Conservation (phyloP, 2,888 invertebrate genomes). For the Drosophila neoperkinsi region DNA sequence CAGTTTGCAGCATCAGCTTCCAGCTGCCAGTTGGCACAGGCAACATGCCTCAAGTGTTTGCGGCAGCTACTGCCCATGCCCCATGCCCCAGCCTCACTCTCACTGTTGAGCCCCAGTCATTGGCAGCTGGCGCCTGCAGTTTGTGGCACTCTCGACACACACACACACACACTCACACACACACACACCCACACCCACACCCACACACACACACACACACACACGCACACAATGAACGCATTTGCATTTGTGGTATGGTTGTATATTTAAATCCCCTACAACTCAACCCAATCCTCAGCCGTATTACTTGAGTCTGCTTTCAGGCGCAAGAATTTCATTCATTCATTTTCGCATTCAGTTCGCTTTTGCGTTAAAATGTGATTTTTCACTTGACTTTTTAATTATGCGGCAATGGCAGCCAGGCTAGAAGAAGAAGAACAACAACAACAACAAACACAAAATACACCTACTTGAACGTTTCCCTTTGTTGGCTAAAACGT, state of each 20-base stretch:
- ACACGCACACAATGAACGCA: constrained; percentile 59
- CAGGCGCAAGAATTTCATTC: constrained; percentile 79
- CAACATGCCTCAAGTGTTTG: constrained; percentile 74
- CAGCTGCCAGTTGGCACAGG: constrained; percentile 53
- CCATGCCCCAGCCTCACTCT: not conserved
- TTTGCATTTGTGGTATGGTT: constrained; percentile 69
- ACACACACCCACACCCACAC: not conserved
- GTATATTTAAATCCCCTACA: constrained; percentile 17
- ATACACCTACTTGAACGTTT: constrained; percentile 75
- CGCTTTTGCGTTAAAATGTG: constrained; percentile 74
- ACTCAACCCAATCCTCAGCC: not conserved
- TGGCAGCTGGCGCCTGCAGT: constrained; percentile 67
- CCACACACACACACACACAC: not conserved
- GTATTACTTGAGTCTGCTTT: constrained; percentile 76
- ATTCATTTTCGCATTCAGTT: constrained; percentile 60
- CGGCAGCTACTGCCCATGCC: constrained; percentile 32
- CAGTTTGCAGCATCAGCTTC: constrained; percentile 50
- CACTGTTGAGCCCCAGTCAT: constrained; percentile 14
- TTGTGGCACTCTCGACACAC: constrained; percentile 29
- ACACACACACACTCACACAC: not conserved
- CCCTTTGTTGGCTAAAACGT: constrained; percentile 52
- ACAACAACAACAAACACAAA: constrained; percentile 43
- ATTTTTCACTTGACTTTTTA: constrained; percentile 82
- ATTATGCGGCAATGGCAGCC: constrained; percentile 70
- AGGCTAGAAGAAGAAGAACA: constrained; percentile 11